These are phyloP conservation scores for Byasa hedistus DNA, from an alignment of 2,888 invertebrate species.

Conservation along the genomic window DNA sequence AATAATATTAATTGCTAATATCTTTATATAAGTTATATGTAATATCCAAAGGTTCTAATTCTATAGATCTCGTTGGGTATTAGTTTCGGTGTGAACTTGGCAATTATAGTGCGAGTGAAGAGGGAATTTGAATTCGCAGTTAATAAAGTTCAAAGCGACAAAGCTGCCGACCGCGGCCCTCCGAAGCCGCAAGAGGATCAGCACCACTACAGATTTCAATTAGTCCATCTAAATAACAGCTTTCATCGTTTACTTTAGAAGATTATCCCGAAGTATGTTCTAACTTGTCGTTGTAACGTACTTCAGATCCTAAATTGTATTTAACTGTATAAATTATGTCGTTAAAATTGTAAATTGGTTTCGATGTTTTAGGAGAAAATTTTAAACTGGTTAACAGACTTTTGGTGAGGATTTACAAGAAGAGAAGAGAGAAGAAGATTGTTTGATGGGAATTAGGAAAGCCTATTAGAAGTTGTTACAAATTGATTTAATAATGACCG, in stretches of 20 bases:
- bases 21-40: not conserved
- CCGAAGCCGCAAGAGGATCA: constrained; percentile 3
- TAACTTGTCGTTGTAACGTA: not conserved
- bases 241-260: not conserved
- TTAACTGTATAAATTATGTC: not conserved
- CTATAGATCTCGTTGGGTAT: constrained; percentile 6
- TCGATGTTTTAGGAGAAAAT: not conserved
- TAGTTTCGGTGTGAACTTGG: constrained; percentile 6
- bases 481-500: too few species aligned
- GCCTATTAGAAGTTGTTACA: too few species aligned
- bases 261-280: not conserved
- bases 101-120: not conserved
- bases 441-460: too few species aligned
- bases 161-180: constrained; percentile 3
- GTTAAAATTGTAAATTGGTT: not conserved
- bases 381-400: too few species aligned
- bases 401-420: too few species aligned
- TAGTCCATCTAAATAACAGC: constrained; percentile 5
- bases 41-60: constrained; percentile 9
- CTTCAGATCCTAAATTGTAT: not conserved
- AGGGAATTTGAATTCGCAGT: constrained; percentile 11
- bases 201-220: constrained; percentile 7
- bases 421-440: too few species aligned
- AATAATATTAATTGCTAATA: too few species aligned
- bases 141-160: constrained; percentile 14